Conservation (phyloP, 2,888 invertebrate species). For the Calephelis perditalis region DNA sequence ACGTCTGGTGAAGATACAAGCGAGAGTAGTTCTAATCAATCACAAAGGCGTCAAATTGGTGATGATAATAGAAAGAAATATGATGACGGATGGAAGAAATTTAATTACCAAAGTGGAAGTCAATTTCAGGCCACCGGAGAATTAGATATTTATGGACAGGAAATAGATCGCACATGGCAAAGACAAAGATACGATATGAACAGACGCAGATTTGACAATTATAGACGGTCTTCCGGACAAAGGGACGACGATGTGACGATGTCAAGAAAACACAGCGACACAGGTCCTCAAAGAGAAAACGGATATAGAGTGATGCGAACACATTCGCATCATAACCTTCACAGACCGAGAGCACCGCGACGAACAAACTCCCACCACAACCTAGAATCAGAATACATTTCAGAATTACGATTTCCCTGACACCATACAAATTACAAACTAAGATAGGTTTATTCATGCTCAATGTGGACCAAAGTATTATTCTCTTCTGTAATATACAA, state of each 20-base stretch:
- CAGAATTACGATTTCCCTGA: constrained; percentile 82
- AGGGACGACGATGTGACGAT: constrained; percentile 55
- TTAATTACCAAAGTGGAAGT: constrained; percentile 77
- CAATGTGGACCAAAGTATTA: constrained; percentile 74
- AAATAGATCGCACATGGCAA: constrained; percentile 77
- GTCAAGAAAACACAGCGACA: constrained; percentile 59
- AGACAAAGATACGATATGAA: constrained; percentile 65
- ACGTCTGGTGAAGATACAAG: constrained; percentile 92
- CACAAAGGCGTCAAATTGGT: constrained; percentile 79
- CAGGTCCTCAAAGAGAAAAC: constrained; percentile 67
- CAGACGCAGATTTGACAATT: constrained; percentile 55
- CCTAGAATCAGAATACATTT: constrained; percentile 80
- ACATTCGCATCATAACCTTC: constrained; percentile 81
- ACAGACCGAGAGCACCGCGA: constrained; percentile 69
- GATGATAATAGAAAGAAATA: constrained; percentile 79
- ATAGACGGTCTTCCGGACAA: constrained; percentile 48
- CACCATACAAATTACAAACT: constrained; percentile 43
- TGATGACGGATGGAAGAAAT: constrained; percentile 83
- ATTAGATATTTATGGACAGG: constrained; percentile 82
- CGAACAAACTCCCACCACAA: constrained; percentile 82
- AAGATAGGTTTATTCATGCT: constrained; percentile 54
- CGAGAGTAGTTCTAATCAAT: constrained; percentile 87
- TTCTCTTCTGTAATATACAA: constrained; percentile 35
- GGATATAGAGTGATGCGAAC: constrained; percentile 73
- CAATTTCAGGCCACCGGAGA: constrained; percentile 82